These are phyloP conservation scores for Uropetala carovei DNA, from an alignment of 2,888 invertebrate genomes.

Conservation along the genomic window DNA sequence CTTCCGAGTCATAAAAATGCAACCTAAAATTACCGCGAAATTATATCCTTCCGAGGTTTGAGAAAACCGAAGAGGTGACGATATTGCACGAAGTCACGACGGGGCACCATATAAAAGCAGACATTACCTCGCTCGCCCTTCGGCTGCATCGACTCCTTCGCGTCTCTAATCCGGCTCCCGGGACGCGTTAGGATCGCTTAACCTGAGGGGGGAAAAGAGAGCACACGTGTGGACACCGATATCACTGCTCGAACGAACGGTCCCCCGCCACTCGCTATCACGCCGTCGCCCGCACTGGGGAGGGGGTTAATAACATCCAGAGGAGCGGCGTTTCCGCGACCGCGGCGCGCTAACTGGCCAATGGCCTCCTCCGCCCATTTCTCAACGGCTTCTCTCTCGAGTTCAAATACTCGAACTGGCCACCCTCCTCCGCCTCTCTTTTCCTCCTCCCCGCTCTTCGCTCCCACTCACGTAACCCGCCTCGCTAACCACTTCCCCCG, in stretches of 20 bases:
- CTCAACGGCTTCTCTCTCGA: conserved; percentile 62
- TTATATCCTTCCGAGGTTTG: background rate
- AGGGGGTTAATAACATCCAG: conserved; percentile 47
- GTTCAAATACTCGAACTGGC: conserved; percentile 60
- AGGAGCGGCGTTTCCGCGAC: conserved; percentile 22
- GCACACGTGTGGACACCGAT: background rate
- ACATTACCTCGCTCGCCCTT: background rate
- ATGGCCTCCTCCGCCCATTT: conserved; percentile 62
- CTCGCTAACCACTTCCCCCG: background rate
- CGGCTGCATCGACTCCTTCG: background rate
- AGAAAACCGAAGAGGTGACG: background rate
- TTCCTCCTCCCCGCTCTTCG: background rate
- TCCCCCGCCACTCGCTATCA: background rate
- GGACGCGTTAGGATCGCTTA: background rate
- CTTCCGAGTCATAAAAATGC: background rate
- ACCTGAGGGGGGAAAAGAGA: conserved; percentile 2
- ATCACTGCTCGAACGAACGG: background rate
- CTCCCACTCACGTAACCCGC: background rate
- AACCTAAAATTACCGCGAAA: background rate
- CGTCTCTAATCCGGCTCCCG: background rate
- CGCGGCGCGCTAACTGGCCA: conserved; percentile 54
- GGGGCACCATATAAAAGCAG: background rate
- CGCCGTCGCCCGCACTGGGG: background rate
- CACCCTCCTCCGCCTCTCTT: conserved; percentile 30
- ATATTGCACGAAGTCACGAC: background rate